phyloP scores from a whole-genome alignment of 2,113 vertebrate genomes.

The Urocitellus parryii region DNA sequence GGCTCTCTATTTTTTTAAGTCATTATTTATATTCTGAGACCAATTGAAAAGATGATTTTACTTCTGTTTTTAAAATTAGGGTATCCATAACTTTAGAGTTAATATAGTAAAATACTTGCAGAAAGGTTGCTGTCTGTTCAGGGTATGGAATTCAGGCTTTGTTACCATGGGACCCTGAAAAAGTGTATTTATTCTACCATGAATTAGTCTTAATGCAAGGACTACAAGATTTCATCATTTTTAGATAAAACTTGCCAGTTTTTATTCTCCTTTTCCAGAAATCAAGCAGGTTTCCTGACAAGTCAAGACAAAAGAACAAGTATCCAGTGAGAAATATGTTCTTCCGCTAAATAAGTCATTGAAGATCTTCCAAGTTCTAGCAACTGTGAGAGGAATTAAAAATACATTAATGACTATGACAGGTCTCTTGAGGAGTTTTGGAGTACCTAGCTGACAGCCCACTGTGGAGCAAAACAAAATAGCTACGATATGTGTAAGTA shows the following conservation, averaged over 20 bases:
- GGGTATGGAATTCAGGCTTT: background rate
- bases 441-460: background rate
- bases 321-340: background rate
- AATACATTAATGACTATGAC: background rate
- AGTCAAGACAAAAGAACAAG: background rate
- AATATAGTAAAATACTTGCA: background rate
- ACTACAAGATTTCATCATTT: background rate
- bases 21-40: background rate
- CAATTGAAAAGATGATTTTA: background rate
- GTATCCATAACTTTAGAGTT: background rate
- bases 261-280: slow-evolving; percentile 34
- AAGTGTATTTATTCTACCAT: background rate
- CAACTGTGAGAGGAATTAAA: background rate
- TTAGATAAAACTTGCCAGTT: background rate
- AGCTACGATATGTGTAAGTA: background rate
- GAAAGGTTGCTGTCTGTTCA: background rate
- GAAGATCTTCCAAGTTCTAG: background rate
- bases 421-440: background rate
- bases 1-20: background rate
- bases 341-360: background rate
- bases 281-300: background rate
- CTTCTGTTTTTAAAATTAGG: background rate
- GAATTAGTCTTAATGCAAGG: background rate
- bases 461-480: background rate
- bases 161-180: background rate